A percentile compares a stretch with the other conserved stretches of the same genome.
These are phyloP conservation scores for Pachyseris speciosa DNA, from an alignment of 64 coral and sea anemone genomes.

Conservation along the genomic window DNA sequence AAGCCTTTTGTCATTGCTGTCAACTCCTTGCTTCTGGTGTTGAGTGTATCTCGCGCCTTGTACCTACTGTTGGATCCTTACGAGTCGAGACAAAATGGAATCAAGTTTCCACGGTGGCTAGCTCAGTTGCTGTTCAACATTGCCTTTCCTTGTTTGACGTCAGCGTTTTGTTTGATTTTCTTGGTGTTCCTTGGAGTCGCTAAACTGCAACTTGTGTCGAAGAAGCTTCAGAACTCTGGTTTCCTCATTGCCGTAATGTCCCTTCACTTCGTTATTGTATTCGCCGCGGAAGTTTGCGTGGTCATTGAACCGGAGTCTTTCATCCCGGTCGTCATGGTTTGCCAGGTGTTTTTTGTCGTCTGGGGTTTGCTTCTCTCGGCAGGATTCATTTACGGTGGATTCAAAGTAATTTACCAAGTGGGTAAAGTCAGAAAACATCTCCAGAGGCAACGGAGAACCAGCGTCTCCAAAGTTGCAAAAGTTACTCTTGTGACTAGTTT, in stretches of 20 bases:
- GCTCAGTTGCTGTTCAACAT: constrained; percentile 29
- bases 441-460: neutral
- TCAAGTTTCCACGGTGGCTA: constrained; percentile 7
- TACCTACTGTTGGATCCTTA: constrained; percentile 41
- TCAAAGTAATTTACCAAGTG: constrained; percentile 45
- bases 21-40: neutral
- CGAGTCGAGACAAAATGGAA: constrained; percentile 13
- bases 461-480: constrained; percentile 41
- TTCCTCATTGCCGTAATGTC: constrained; percentile 19
- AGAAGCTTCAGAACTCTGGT: constrained; percentile 12
- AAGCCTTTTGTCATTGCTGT: constrained; percentile 9
- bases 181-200: constrained; percentile 68
- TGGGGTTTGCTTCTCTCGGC: constrained; percentile 54
- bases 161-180: constrained; percentile 65
- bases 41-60: neutral
- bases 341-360: constrained; percentile 62
- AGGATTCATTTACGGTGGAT: constrained; percentile 69
- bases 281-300: constrained; percentile 3
- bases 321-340: constrained; percentile 19
- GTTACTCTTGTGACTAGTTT: constrained; percentile 41
- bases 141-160: constrained; percentile 68
- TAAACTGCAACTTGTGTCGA: constrained; percentile 42
- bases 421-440: constrained; percentile 29
- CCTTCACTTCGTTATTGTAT: constrained; percentile 49
- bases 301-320: neutral